These are phyloP conservation scores for Cybosia mesomella DNA, from an alignment of 2,888 invertebrate species.

Conservation along the genomic window DNA sequence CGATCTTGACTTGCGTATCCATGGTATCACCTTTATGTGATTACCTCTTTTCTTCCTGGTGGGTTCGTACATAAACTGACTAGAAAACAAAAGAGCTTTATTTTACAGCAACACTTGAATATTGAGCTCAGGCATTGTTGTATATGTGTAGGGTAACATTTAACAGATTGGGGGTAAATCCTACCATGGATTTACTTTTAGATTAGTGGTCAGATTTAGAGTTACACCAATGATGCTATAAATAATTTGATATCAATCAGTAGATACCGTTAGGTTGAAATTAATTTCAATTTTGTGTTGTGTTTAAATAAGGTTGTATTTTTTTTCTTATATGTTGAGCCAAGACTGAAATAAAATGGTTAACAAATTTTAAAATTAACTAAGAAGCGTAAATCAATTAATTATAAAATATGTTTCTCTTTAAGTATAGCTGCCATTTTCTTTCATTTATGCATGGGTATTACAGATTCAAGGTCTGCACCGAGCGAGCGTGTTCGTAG, in stretches of 20 bases:
- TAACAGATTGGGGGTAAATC: not conserved
- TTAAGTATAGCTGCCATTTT: too few relatives aligned
- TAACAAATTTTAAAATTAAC: too few relatives aligned
- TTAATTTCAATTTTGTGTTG: not conserved
- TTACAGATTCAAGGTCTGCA: not conserved
- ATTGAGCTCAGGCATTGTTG: slow-evolving; percentile 19
- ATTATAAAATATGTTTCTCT: too few relatives aligned
- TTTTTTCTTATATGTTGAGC: not conserved
- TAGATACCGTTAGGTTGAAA: not conserved
- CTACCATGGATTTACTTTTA: not conserved
- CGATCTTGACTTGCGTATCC: not conserved
- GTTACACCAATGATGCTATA: too few relatives aligned
- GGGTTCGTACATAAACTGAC: not conserved
- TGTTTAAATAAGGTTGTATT: not conserved
- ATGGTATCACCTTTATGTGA: not conserved
- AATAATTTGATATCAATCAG: too few relatives aligned
- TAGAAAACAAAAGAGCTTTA: too few relatives aligned
- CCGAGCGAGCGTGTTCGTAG: too few relatives aligned
- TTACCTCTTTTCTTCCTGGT: not conserved
- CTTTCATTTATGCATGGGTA: not conserved
- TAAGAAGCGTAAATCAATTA: too few relatives aligned
- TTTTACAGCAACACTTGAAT: not conserved
- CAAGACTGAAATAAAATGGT: not conserved
- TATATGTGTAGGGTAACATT: not conserved
- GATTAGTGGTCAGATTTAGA: not conserved